Conservation (phyloP, 2,888 invertebrate genomes). For the Seira musarum region DNA sequence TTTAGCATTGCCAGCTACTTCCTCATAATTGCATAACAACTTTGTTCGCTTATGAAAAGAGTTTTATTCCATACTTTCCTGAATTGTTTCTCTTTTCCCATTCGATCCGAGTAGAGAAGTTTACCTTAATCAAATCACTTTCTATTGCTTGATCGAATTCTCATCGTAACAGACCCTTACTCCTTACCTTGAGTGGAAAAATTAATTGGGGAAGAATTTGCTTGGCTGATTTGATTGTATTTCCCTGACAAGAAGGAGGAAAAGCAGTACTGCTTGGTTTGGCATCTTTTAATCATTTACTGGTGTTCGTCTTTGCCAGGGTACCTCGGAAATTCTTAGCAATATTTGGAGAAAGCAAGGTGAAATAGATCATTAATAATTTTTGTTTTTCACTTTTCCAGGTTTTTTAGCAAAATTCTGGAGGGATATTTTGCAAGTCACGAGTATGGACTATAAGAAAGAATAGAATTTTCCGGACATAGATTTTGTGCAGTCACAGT, state of each 20-base stretch:
- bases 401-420: too few species aligned
- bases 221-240: neutral
- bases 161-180: neutral
- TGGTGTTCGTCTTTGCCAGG: too few species aligned
- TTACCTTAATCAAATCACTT: neutral
- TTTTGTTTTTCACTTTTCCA: too few species aligned
- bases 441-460: too few species aligned
- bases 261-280: neutral
- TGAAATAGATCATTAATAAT: too few species aligned
- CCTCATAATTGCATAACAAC: neutral
- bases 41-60: neutral
- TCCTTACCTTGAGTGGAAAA: neutral
- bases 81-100: neutral
- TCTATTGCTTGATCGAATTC: neutral
- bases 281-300: neutral
- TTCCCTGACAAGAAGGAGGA: neutral
- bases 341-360: too few species aligned
- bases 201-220: neutral
- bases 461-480: too few species aligned
- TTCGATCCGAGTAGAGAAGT: neutral
- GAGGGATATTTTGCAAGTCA: too few species aligned
- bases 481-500: conserved; percentile 14
- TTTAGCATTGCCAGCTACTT: neutral
- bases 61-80: neutral
- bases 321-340: too few species aligned